Percentiles rank a stretch among this genome's conserved stretches.
Conservation (phyloP, 2,113 vertebrate species). For the Ammodytes dubius region DNA sequence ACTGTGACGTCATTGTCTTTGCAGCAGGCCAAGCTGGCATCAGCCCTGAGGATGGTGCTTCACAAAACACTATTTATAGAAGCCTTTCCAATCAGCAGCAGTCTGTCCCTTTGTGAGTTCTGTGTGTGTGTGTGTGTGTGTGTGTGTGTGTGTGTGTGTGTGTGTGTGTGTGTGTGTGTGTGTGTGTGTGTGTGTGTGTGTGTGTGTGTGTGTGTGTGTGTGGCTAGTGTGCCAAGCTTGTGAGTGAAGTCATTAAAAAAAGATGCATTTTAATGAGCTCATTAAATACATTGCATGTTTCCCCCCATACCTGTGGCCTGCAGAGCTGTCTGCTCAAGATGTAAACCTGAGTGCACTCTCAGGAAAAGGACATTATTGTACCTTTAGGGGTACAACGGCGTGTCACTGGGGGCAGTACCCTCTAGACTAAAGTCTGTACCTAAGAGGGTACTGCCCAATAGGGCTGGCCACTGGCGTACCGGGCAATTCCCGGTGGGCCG, state of each 20-base stretch:
- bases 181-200: not conserved
- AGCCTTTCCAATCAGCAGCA: not conserved
- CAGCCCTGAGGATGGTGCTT: not conserved
- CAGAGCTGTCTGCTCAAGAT: not conserved
- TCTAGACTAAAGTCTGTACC: too few species aligned
- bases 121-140: not conserved
- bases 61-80: constrained; percentile 20
- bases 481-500: too few species aligned
- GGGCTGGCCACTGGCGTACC: too few species aligned
- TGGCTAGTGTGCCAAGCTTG: not conserved
- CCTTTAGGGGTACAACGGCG: too few species aligned
- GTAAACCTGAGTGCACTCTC: not conserved
- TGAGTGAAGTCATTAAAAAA: constrained; percentile 19
- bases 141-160: not conserved
- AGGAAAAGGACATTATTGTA: too few species aligned
- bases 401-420: too few species aligned
- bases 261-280: constrained; percentile 10
- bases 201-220: not conserved
- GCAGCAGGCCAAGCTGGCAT: constrained; percentile 27
- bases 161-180: not conserved
- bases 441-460: too few species aligned
- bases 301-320: not conserved
- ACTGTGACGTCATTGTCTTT: constrained; percentile 54
- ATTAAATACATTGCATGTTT: not conserved
- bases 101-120: not conserved